These are phyloP conservation scores for Sicus ferrugineus DNA, from an alignment of 2,888 invertebrate genomes.

Conservation along the genomic window DNA sequence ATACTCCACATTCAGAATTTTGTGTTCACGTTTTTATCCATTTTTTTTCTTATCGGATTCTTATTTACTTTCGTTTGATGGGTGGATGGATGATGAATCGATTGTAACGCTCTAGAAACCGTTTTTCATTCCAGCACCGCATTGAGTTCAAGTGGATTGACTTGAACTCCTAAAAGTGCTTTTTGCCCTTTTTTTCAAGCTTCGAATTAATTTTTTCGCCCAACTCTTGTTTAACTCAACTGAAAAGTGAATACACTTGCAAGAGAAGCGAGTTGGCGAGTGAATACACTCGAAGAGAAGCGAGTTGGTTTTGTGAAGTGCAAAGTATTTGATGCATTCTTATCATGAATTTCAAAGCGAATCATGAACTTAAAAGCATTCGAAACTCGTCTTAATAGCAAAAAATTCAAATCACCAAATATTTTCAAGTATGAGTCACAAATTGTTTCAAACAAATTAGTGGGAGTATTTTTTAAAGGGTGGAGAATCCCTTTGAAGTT, in stretches of 20 bases:
- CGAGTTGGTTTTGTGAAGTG: neutral
- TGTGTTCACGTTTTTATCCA: neutral
- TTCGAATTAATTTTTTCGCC: slow-evolving; percentile 1
- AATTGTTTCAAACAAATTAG: no score
- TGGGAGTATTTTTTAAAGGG: no score
- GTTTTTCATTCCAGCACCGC: neutral
- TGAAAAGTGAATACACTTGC: neutral
- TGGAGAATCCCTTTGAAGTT: no score
- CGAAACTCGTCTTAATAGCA: neutral
- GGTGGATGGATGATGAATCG: no score
- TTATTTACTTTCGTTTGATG: neutral
- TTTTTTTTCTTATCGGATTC: neutral
- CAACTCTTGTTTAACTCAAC: neutral
- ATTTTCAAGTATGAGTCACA: no score
- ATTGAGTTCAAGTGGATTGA: slow-evolving; percentile 24
- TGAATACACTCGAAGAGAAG: neutral
- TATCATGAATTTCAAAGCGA: no score
- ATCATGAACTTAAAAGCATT: no score
- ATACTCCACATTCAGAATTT: slow-evolving; percentile 12
- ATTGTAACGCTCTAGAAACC: slow-evolving; percentile 10
- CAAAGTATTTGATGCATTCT: neutral
- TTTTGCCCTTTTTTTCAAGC: neutral
- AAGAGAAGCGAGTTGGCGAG: no score
- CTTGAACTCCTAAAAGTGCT: slow-evolving; percentile 29
- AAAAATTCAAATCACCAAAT: no score